Evolutionary conservation across 1,140 invertebrate genomes (phyloP), one percentile per base, ranked within the genome.

Genomic region (Cryptotermes secundus): DNA sequence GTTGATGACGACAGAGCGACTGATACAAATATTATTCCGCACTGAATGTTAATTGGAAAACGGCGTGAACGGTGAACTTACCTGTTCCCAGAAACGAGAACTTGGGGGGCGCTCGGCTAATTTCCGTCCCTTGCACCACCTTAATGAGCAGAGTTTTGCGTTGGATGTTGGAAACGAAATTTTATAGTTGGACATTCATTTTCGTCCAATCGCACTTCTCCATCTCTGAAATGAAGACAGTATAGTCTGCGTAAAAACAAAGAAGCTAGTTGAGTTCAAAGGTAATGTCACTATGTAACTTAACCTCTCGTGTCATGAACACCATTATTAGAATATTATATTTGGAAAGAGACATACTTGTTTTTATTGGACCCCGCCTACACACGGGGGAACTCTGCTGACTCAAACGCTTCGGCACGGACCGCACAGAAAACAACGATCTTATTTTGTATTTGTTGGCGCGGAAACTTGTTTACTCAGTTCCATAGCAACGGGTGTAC

Each of bases 181-280:
- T 72, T 72, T 72, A 72, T 72, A 31, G 59, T 72, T 2, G 2
- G 59, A n/a, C 59, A 72, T 72, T 72, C 31, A n/a, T 72, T 72
- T 72, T n/a, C 2, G 26, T 31, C n/a, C 59, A 10, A n/a, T 72
- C 59, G 26, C 59, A 72, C 59, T 72, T 72, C 14, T 72, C 59
- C 59, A 72, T 72, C 59, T 72, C 59, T 72, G n/a, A 72, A 72
- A 72, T 72, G 59, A 72, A 72, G 59, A n/a, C n/a, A 72, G 59
- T 72, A 72, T 26, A 72, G 59, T 72, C 59, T 9, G 26, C 9
- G 59, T 4, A 26, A 72, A 9, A n/a, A 72, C 59, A 31, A 31
- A 72, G 31, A n/a, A 12, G 59, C 26, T 10, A 31, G 7, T 38
- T 38, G 4, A 38, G 38, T 38, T 6, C 12, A 4, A 12, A 38